These are phyloP conservation scores for Habrosyne pyritoides DNA, from an alignment of 2,888 invertebrate species.

Conservation along the genomic window DNA sequence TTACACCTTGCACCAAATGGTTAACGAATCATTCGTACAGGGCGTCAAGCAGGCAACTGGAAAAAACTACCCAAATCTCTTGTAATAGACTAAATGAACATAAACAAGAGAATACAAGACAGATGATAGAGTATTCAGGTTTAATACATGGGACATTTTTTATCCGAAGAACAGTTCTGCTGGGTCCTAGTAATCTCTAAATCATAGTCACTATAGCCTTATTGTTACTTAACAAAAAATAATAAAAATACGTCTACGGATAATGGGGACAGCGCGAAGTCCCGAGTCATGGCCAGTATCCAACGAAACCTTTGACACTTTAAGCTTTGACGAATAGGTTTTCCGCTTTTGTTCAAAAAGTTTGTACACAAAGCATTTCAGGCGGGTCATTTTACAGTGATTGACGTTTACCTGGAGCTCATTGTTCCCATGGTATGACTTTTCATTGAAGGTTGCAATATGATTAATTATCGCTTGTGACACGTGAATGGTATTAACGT, in stretches of 20 bases:
- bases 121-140: too few relatives aligned
- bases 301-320: conserved; percentile 18
- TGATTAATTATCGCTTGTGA: not conserved
- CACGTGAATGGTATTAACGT: not conserved
- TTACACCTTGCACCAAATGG: too few relatives aligned
- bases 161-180: too few relatives aligned
- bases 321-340: conserved; percentile 34
- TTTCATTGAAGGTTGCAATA: not conserved
- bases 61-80: too few relatives aligned
- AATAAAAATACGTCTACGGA: not conserved
- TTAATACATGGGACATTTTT: too few relatives aligned
- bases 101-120: too few relatives aligned
- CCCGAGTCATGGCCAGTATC: not conserved
- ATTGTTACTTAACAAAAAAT: too few relatives aligned
- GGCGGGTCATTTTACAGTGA: conserved; percentile 25
- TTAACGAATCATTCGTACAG: too few relatives aligned
- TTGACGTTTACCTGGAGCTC: conserved; percentile 18
- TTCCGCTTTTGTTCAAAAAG: conserved; percentile 23
- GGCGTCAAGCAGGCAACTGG: too few relatives aligned
- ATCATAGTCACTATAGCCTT: too few relatives aligned
- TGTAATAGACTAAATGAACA: too few relatives aligned
- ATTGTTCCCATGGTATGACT: not conserved
- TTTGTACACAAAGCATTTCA: conserved; percentile 38
- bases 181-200: too few relatives aligned
- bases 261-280: not conserved